Evolutionary conservation across 2,797 vertebrate species (phyloP).

Genomic region (Epinephelus coioides): DNA sequence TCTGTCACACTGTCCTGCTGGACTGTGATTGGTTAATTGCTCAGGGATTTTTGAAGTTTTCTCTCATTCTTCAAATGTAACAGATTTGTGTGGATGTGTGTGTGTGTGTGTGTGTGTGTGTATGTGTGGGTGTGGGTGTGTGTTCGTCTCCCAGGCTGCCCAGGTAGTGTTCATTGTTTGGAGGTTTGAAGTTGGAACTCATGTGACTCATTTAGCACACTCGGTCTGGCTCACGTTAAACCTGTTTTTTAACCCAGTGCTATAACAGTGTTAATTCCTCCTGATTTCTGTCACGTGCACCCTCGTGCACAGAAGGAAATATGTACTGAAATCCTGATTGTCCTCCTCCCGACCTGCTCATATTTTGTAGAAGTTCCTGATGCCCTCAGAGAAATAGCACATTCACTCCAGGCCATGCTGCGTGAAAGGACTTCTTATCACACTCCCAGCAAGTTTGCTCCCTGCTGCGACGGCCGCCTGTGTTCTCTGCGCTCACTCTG

Average conservation of each 20-base stretch:
- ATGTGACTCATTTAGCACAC: slow-evolving; percentile 45
- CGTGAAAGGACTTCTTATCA: slow-evolving; percentile 75
- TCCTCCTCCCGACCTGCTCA: slow-evolving; percentile 72
- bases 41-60: slow-evolving; percentile 85
- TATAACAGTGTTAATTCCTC: slow-evolving; percentile 24
- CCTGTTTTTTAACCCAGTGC: background rate
- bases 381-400: slow-evolving; percentile 68
- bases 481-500: slow-evolving; percentile 76
- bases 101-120: background rate
- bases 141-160: slow-evolving; percentile 47
- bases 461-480: slow-evolving; percentile 54
- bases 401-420: slow-evolving; percentile 61
- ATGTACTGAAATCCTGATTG: slow-evolving; percentile 61
- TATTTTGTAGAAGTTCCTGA: slow-evolving; percentile 61
- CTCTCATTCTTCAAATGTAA: slow-evolving; percentile 83
- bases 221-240: slow-evolving; percentile 26
- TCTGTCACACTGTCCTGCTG: slow-evolving; percentile 93
- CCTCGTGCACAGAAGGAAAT: slow-evolving; percentile 45
- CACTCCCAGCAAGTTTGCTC: slow-evolving; percentile 67
- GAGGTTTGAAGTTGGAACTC: slow-evolving; percentile 31
- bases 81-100: slow-evolving; percentile 44
- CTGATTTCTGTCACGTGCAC: slow-evolving; percentile 28
- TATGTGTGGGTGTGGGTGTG: background rate
- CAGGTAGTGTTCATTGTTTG: slow-evolving; percentile 63
- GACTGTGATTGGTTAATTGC: slow-evolving; percentile 91